Base-by-base conservation (phyloP, 2,113 vertebrate genomes). In the Aviceda subcristata region DNA sequence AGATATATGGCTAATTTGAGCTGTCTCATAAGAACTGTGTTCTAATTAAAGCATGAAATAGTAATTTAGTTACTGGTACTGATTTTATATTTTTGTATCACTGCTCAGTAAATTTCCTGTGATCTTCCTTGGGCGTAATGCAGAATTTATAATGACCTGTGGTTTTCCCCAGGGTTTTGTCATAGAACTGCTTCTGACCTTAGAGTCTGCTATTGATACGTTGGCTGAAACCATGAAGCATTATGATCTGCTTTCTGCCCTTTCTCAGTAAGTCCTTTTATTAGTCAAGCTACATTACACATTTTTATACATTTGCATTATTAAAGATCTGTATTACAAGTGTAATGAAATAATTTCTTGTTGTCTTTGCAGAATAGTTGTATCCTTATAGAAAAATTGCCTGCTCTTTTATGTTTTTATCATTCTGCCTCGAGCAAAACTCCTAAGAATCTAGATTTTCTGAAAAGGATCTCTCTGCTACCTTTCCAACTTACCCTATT, bases 161-260 rank as follows among this genome's bases (percentile, higher is more conserved):
- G 68, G 36, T 71, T 79, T 92, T 94, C 83, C 73, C n/a, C 79
- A 99, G 99, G 99, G 99, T 96, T 99, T 99, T 96, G 99, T 99
- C 93, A 99, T 99, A 89, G 99, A 99, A 98, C 98, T 99, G 38
- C 99, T 99, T 92, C 98, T 99, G 93, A 99, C 99, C 11, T 97
- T 99, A 97, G 99, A 99, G 97, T 99, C 99, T 50, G 99, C 99
- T 92, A 99, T 99, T 69, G 99, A 99, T 98, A 99, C 99, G 1
- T 97, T 99, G 84, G 99, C 99, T 76, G 99, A 99, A 98, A 99
- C 98, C 30, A 98, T 99, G 97, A 99, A 99, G 97, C 99, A 99
- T 98, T 99, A 99, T 50, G 99, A 99, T 97, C 98, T 99, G 83
- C 99, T 99, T 93, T 98, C 99, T 85, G 99, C 99, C 90, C 98